Evolutionary conservation across 35 echinoderm and acorn worm species (phyloP).

Genomic region (Anneissia japonica): DNA sequence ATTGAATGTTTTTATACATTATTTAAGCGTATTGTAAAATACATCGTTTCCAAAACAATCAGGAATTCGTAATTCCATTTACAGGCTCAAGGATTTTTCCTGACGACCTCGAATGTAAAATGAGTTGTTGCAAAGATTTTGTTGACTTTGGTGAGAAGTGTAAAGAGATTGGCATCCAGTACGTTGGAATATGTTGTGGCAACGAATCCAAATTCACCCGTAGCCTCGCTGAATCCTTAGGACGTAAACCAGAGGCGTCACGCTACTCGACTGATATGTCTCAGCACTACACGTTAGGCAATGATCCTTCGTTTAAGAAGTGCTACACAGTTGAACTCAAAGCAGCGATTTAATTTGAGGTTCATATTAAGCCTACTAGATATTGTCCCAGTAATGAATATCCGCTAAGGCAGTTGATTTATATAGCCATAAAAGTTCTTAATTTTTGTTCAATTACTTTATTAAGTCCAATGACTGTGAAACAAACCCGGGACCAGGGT

Average conservation of each 20-base stretch:
- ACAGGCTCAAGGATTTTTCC: conserved; percentile 58
- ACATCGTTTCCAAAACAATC: too few relatives aligned
- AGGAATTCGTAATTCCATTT: too few relatives aligned
- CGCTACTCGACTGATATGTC: conserved; percentile 62
- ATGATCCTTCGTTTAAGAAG: background rate
- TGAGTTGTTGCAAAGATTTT: conserved; percentile 46
- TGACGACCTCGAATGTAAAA: conserved; percentile 41
- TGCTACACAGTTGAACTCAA: background rate
- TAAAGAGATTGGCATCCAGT: conserved; percentile 69
- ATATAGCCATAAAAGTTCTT: too few relatives aligned
- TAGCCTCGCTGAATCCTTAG: conserved; percentile 65
- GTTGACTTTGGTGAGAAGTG: conserved; percentile 47
- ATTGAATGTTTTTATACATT: too few relatives aligned
- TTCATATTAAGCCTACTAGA: too few relatives aligned
- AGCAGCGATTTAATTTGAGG: background rate
- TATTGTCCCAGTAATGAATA: too few relatives aligned
- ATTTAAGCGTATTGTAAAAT: too few relatives aligned
- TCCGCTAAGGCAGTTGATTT: too few relatives aligned
- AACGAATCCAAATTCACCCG: conserved; percentile 76
- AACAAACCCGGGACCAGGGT: too few relatives aligned
- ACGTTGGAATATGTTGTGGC: conserved; percentile 84
- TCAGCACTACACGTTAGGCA: conserved; percentile 54
- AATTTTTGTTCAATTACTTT: too few relatives aligned
- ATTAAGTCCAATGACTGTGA: too few relatives aligned
- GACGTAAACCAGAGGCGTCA: conserved; percentile 57